Base-by-base conservation (phyloP, 1,140 invertebrate species). In the Limonius californicus region DNA sequence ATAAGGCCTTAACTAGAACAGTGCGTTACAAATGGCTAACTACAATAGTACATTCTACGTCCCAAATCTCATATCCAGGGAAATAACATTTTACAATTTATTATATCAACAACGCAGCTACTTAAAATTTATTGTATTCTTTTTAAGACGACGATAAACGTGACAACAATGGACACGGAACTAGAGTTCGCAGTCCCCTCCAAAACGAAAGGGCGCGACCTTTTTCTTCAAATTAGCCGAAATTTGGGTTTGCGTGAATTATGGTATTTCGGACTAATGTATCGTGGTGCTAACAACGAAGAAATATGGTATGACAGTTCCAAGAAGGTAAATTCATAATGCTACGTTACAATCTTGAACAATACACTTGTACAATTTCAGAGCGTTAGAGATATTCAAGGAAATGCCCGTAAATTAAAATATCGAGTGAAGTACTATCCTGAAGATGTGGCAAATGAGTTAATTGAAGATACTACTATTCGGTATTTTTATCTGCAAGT, bases 361-460 rank as follows among this genome's bases (percentile, higher is more conserved):
- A n/a, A 27, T 27, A 27, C 23, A 27, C 14, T 8, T 45, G n/a
- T 4, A 58, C 57, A 9, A 15, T 42, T 42, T 43, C 18, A 6
- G n/a, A 15, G 19, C 12, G 15, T 32, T 11, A 15, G 1, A 42
- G 65, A 71, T 19, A 57, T 70, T 1, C 45, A 66, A 61, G 61
- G 27, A 20, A 53, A 63, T 35, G 63, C 60, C 8, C 59, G 47
- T 16, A 68, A 67, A 18, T 60, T 78, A 21, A 60, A 70, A 23
- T 78, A 72, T 60, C 62, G 65, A 20, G 68, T 77, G n/a, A 78
- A 76, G 67, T 77, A 72, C 54, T 77, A 72, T 47, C 76, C 76
- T 1, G 74, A 77, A 67, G 74, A 77, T 56, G 68, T 78, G 1
- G 63, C 54, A 2, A 62, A 68, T 32, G 74, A 76, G 67, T 55